Base-by-base conservation (phyloP, 2,797 vertebrate species). In the Sebastes trivittatus region DNA sequence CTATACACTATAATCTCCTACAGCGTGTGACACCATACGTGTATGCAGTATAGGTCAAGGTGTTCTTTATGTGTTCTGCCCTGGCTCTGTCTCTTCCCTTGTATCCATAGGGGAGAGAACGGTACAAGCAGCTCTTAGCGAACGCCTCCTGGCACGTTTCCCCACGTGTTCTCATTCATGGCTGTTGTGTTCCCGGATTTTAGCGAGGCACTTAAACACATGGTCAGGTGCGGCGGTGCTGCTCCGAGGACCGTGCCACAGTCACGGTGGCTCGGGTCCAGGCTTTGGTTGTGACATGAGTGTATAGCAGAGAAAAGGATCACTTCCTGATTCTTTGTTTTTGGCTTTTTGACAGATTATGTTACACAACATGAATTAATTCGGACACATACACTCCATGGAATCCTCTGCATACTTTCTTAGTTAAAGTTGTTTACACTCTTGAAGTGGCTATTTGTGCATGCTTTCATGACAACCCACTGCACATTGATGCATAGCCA, bases 171-270 rank as follows among this genome's bases (percentile, higher is more conserved):
- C 76, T 75, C 61, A 75, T 86, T 81, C 78, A 49, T 74, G n/a
- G 80, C 76, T 46, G 68, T 59, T 78, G 49, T 73, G 69, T 83
- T 78, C 66, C 84, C 86, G 62, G 84, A 78, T 84, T 91, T 82
- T 42, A 83, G 84, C 85, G 69, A 84, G 66, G 16, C 32, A 75
- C 70, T 83, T 82, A 76, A 91, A 89, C 86, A 88, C 90, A 89
- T 73, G 83, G 76, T 89, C 81, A 83, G 89, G 82, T 91, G 88
- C 77, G 65, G 55, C 62, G 72, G 62, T 65, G 75, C 81, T 36
- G 69, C 74, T 81, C 86, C 77, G 69, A 89, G 84, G 75, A 83
- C 77, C 78, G 54, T 67, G 62, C 74, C 66, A 23, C 83, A 78
- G 74, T 76, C 70, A 63, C 4, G 25, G 49, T 91, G 86, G 87